Base-by-base conservation (phyloP, 1,140 invertebrate genomes). In the Semibalanus balanoides region DNA sequence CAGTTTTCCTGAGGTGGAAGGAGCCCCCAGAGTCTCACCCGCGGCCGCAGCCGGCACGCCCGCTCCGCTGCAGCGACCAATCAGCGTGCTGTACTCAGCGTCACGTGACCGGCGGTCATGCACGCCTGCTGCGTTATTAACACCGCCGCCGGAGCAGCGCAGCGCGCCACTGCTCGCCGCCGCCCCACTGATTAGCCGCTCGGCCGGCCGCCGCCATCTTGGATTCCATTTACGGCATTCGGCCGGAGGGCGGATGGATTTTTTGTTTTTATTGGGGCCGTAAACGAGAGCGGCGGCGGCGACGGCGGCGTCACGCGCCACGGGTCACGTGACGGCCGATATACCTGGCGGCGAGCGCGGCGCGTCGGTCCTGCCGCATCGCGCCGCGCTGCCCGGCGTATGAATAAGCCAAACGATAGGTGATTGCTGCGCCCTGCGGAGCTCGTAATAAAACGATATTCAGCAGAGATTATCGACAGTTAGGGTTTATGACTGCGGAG, bases 151-250 rank as follows among this genome's bases (percentile, higher is more conserved):
- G 11, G 51, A 25, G 22, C 22, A 25, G 22, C 17, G n/a, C 35
- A 40, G 35, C 35, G 35, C 35, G 35, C 35, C 35, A 17, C 5
- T 40, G 35, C 51, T 25, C 22, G 51, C 51, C 51, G 51, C 51
- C 51, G 51, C 5, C 17, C 35, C 5, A 19, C 51, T 64, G 51
- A 64, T 64, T 64, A 64, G 51, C 22, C 51, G 11, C 9, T 19
- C 51, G 51, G 51, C n/a, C n/a, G n/a, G n/a, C n/a, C n/a, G n/a
- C 51, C 51, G 51, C 51, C 51, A 64, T 64, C 51, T 64, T 64
- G 51, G 51, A 64, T 64, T 64, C 51, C 51, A 64, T 64, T 64
- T 64, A 64, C 11, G 51, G 51, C 22, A 25, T 64, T 64, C 51
- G 51, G 51, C 51, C 51, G 11, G 51, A 5, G 51, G 51, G 51